phyloP scores from a whole-genome alignment of 2,888 invertebrate species.

The Eupeodes latifasciatus region DNA sequence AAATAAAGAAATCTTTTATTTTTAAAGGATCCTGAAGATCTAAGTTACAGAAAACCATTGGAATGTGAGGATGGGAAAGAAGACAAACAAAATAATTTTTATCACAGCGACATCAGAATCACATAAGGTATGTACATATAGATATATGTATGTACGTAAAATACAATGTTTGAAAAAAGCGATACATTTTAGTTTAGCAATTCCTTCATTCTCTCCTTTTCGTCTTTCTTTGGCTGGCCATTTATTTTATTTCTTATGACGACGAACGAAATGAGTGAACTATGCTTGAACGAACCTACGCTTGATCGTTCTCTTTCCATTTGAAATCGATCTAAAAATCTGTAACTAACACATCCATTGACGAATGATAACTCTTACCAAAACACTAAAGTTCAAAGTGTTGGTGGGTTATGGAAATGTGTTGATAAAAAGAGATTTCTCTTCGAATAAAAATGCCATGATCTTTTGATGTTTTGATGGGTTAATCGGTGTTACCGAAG shows the following conservation, averaged over 20 bases:
- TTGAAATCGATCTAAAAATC: slow-evolving; percentile 54
- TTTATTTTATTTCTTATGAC: not conserved
- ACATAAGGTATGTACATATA: too few species aligned
- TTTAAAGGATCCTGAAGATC: too few species aligned
- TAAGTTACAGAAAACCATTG: slow-evolving; percentile 19
- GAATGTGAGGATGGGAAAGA: slow-evolving; percentile 15
- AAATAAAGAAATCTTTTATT: too few species aligned
- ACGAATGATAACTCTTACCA: too few species aligned
- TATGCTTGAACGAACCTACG: slow-evolving; percentile 71
- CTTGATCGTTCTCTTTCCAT: slow-evolving; percentile 69
- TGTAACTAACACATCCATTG: slow-evolving; percentile 37
- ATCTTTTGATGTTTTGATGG: not conserved
- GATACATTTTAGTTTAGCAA: slow-evolving; percentile 40
- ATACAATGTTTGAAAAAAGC: slow-evolving; percentile 10
- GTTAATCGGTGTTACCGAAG: not conserved
- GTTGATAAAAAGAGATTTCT: slow-evolving; percentile 37
- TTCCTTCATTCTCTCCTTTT: slow-evolving; percentile 61
- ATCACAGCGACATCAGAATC: not conserved
- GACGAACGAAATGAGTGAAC: slow-evolving; percentile 49
- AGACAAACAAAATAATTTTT: slow-evolving; percentile 11
- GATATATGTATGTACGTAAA: too few species aligned
- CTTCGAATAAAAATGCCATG: not conserved
- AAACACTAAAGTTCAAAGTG: not conserved
- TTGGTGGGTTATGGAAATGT: slow-evolving; percentile 15
- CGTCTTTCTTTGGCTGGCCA: not conserved